phyloP scores from a whole-genome alignment of 2,888 invertebrate genomes.

The Acleris cristana region DNA sequence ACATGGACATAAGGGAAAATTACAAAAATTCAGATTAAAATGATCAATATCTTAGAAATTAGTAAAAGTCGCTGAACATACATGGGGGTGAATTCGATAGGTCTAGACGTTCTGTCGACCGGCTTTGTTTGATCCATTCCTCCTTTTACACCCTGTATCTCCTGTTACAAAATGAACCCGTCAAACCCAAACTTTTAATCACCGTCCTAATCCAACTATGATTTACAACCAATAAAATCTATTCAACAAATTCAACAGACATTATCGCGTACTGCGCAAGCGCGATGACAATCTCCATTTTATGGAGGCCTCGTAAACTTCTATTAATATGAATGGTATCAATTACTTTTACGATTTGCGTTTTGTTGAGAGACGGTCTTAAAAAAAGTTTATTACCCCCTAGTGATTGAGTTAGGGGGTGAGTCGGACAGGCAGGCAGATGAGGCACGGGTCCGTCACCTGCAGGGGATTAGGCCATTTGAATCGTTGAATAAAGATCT shows the following conservation, averaged over 20 bases:
- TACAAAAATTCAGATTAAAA: too few species aligned
- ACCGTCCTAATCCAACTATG: conserved; percentile 62
- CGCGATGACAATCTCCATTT: conserved; percentile 82
- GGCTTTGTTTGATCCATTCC: too few species aligned
- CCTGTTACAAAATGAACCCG: conserved; percentile 46
- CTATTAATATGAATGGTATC: conserved; percentile 84
- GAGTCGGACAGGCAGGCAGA: conserved; percentile 62
- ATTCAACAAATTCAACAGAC: conserved; percentile 69
- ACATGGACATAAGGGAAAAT: too few species aligned
- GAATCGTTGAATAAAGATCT: too few species aligned
- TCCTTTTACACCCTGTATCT: too few species aligned
- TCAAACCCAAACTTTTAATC: conserved; percentile 53
- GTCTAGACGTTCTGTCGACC: too few species aligned
- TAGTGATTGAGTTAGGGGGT: conserved; percentile 70
- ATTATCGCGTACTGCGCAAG: conserved; percentile 70
- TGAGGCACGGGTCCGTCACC: conserved; percentile 59
- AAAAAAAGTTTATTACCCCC: conserved; percentile 76
- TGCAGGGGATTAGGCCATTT: conserved; percentile 10
- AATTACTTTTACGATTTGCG: conserved; percentile 84
- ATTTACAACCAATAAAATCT: conserved; percentile 68
- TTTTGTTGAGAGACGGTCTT: conserved; percentile 77
- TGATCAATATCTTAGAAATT: too few species aligned
- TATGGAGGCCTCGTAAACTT: conserved; percentile 82
- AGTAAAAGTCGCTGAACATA: too few species aligned
- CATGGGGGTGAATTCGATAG: too few species aligned